Conservation (phyloP, 2,888 invertebrate species). For the Zaprionus bogoriensis region DNA sequence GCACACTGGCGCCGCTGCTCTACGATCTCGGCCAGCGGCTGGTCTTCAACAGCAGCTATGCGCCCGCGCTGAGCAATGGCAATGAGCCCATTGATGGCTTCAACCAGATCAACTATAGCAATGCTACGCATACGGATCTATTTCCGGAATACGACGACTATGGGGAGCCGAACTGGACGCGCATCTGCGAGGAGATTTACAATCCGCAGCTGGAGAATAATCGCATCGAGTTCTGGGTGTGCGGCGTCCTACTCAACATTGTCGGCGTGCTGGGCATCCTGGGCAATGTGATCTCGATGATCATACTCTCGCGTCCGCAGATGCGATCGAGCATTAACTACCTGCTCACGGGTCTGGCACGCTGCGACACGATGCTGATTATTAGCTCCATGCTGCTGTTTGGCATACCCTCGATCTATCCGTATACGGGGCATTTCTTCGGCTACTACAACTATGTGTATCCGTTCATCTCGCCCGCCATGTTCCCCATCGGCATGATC, state of each 20-base stretch:
- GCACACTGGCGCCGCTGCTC: conserved; percentile 25
- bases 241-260: conserved; percentile 91
- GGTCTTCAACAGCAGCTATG: conserved; percentile 18
- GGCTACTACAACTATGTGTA: conserved; percentile 91
- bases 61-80: neutral
- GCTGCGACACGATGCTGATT: conserved; percentile 96
- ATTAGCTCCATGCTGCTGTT: conserved; percentile 93
- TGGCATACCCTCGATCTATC: conserved; percentile 92
- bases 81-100: neutral
- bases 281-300: conserved; percentile 95
- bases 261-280: conserved; percentile 93
- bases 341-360: conserved; percentile 94
- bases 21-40: conserved; percentile 15
- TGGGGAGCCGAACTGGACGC: conserved; percentile 53
- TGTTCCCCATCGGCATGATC: conserved; percentile 92
- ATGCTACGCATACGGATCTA: conserved; percentile 33
- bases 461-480: conserved; percentile 90
- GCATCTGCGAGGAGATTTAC: conserved; percentile 69
- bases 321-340: conserved; percentile 98
- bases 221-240: conserved; percentile 90
- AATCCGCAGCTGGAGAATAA: conserved; percentile 79
- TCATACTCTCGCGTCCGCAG: conserved; percentile 94
- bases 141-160: conserved; percentile 41
- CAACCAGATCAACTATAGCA: neutral
- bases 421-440: conserved; percentile 90